Percentiles rank a stretch among this genome's conserved stretches.
phyloP scores from a whole-genome alignment of 2,888 invertebrate genomes.

The Agonopterix arenella region DNA sequence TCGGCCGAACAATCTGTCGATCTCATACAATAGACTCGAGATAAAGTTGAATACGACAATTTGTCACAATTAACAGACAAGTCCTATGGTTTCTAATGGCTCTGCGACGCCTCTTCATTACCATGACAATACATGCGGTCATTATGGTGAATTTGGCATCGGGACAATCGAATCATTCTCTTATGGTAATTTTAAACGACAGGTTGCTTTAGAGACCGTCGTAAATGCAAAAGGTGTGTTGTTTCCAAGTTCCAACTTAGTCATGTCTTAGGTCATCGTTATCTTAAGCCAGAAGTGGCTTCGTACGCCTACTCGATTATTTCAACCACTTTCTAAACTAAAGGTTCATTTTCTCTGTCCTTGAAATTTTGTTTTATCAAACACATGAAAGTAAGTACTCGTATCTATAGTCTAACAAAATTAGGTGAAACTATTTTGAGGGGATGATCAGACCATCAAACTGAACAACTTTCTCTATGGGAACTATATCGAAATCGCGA shows the following conservation, averaged over 20 bases:
- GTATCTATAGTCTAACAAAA: no score
- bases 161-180: constrained; percentile 17
- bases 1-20: no score
- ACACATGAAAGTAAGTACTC: no score
- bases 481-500: no score
- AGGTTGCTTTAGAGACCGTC: neutral
- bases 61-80: constrained; percentile 32
- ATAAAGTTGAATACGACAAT: constrained; percentile 22
- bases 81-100: neutral
- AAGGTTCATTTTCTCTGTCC: no score
- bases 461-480: no score
- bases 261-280: neutral
- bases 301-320: no score
- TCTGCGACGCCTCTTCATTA: constrained; percentile 21
- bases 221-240: neutral
- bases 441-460: no score
- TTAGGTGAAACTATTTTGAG: no score
- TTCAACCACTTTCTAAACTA: no score
- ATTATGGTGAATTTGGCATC: constrained; percentile 29
- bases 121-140: constrained; percentile 25
- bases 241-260: neutral
- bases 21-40: constrained; percentile 27
- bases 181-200: neutral
- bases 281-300: no score
- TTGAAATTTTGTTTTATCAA: no score